Evolutionary conservation across 2,888 invertebrate genomes (phyloP).

Genomic region (Melieria omissa): DNA sequence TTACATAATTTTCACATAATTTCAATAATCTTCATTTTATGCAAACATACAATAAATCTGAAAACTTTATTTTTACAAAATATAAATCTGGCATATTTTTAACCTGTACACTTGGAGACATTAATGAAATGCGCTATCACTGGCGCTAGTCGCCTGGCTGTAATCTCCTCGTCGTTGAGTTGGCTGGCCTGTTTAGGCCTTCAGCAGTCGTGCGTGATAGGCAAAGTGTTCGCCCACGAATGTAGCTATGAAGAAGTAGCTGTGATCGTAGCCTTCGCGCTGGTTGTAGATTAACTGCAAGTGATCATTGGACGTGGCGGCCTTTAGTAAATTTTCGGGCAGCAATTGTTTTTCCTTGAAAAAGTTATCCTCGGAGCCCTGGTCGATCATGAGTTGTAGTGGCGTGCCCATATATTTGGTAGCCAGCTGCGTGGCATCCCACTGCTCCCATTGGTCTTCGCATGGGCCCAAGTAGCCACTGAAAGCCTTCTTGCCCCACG

Average conservation of each 20-base stretch:
- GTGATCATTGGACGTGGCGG: slow-evolving; percentile 68
- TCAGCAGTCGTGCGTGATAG: slow-evolving; percentile 86
- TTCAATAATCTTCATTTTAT: no score
- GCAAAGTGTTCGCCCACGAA: slow-evolving; percentile 93
- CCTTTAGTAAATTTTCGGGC: slow-evolving; percentile 81
- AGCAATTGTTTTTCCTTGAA: slow-evolving; percentile 79
- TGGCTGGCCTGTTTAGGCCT: slow-evolving; percentile 50
- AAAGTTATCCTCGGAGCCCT: slow-evolving; percentile 88
- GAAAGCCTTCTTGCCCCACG: slow-evolving; percentile 91
- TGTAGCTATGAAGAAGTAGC: slow-evolving; percentile 91
- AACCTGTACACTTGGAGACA: no score
- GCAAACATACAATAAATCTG: no score
- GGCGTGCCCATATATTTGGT: slow-evolving; percentile 85
- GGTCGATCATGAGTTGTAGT: slow-evolving; percentile 85
- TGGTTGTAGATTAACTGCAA: slow-evolving; percentile 77
- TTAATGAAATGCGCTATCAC: no score
- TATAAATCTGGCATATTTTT: no score
- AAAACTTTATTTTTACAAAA: no score
- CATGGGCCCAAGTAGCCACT: slow-evolving; percentile 81
- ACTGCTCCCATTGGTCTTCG: slow-evolving; percentile 77
- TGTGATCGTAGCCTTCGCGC: slow-evolving; percentile 92
- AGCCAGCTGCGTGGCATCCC: slow-evolving; percentile 89
- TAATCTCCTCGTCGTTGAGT: no score
- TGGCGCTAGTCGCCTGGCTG: no score
- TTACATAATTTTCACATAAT: no score